These are phyloP conservation scores for Neoascia interrupta DNA, from an alignment of 2,888 invertebrate species.

Conservation along the genomic window DNA sequence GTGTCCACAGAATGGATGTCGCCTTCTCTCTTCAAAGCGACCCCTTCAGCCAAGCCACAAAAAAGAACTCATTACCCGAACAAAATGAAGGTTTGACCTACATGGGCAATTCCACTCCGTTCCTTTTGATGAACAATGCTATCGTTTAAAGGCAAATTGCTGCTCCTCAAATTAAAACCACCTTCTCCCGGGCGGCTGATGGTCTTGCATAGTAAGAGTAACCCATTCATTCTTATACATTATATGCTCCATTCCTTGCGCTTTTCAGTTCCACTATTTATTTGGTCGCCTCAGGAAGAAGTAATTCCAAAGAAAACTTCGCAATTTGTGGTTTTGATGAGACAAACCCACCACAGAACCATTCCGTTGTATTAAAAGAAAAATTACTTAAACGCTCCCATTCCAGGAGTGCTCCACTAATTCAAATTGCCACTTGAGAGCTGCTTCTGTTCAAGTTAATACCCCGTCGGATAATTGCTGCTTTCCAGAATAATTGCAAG, in stretches of 20 bases:
- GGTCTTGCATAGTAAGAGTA: too few relatives aligned
- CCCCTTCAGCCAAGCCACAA: too few relatives aligned
- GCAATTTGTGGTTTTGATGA: conserved; percentile 16
- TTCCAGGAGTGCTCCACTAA: conserved; percentile 19
- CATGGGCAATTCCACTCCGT: too few relatives aligned
- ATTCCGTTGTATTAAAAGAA: too few relatives aligned
- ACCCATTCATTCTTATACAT: too few relatives aligned
- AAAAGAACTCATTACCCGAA: too few relatives aligned
- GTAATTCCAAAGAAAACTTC: conserved; percentile 5
- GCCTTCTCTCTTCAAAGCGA: too few relatives aligned
- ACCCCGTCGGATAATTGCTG: conserved; percentile 28
- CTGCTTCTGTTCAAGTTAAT: conserved; percentile 36
- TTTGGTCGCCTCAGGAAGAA: conserved; percentile 1
- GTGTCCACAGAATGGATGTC: too few relatives aligned
- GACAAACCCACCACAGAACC: neutral
- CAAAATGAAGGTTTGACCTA: too few relatives aligned
- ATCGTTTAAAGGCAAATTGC: too few relatives aligned
- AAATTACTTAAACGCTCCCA: conserved; percentile 23
- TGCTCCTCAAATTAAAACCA: conserved; percentile 4
- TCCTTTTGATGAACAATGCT: too few relatives aligned
- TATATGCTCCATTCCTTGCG: neutral
- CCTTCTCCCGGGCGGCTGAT: too few relatives aligned
- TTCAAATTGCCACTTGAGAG: conserved; percentile 38
- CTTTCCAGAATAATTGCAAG: conserved; percentile 34
- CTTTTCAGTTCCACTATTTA: conserved; percentile 12